Evolutionary conservation across 2,113 vertebrate genomes (phyloP).

Genomic region (Triplophysa tibetana): DNA sequence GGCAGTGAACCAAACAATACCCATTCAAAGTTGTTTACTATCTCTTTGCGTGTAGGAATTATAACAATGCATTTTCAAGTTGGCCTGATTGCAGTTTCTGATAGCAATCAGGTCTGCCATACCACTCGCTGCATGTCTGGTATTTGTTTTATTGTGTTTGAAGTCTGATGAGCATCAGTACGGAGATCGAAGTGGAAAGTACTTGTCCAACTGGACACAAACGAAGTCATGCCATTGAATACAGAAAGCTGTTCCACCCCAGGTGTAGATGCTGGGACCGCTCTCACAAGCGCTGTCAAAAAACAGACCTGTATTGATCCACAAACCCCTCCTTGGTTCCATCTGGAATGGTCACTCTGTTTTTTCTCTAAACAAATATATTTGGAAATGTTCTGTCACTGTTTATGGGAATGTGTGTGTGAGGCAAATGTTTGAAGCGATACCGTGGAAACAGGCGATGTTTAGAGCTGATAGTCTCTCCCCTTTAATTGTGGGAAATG

Average conservation of each 20-base stretch:
- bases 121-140: conserved; percentile 46
- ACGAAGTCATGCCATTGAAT: background rate
- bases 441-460: conserved; percentile 74
- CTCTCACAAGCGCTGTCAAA: conserved; percentile 2
- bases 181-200: conserved; percentile 1
- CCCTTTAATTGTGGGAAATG: conserved; percentile 80
- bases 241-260: background rate
- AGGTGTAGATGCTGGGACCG: conserved; percentile 3
- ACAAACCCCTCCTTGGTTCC: conserved; percentile 1
- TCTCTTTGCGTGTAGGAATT: conserved; percentile 43
- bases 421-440: conserved; percentile 68
- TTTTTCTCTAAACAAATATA: conserved; percentile 66
- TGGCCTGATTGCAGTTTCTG: conserved; percentile 69
- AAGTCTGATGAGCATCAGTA: conserved; percentile 63
- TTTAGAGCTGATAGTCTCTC: conserved; percentile 76
- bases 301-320: conserved; percentile 34
- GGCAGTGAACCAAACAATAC: conserved; percentile 14
- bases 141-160: conserved; percentile 67
- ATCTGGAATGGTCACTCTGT: conserved; percentile 54
- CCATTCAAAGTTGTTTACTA: conserved; percentile 39
- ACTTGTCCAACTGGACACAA: conserved; percentile 41
- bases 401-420: conserved; percentile 61
- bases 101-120: conserved; percentile 64
- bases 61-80: conserved; percentile 54
- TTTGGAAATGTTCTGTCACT: conserved; percentile 73